Evolutionary conservation across 2,797 vertebrate species (phyloP).

Genomic region (Sibirionetta formosa): DNA sequence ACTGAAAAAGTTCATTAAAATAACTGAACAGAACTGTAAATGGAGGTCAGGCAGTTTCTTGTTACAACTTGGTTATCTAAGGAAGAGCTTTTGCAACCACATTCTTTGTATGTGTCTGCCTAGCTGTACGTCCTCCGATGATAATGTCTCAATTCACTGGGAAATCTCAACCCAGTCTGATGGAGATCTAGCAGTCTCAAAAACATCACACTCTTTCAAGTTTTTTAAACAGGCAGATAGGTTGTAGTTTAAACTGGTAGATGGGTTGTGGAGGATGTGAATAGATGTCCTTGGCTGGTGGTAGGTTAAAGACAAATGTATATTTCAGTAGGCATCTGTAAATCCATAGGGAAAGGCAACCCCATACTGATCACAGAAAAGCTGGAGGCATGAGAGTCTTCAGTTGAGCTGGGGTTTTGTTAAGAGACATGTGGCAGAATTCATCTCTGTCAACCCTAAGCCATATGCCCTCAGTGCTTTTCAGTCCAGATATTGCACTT

Average conservation of each 20-base stretch:
- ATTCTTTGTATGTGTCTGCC: background rate
- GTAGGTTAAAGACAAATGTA: background rate
- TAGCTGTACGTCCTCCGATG: background rate
- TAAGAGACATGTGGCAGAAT: background rate
- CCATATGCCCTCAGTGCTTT: background rate
- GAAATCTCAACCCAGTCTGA: background rate
- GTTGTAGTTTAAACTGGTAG: background rate
- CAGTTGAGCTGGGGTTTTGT: background rate
- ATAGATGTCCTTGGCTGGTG: background rate
- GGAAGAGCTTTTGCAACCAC: background rate
- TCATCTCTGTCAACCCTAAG: background rate
- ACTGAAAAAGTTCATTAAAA: constrained; percentile 28
- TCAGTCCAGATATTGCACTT: background rate
- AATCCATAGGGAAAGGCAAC: background rate
- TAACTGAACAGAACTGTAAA: constrained; percentile 12
- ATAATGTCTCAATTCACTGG: background rate
- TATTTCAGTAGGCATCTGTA: background rate
- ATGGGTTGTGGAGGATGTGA: background rate
- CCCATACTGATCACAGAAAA: rapidly evolving
- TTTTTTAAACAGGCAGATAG: background rate
- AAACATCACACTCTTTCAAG: background rate
- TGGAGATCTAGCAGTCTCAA: background rate
- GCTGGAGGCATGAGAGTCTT: rapidly evolving
- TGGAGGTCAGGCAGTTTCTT: background rate
- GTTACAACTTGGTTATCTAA: constrained; percentile 4